Percentiles rank a stretch among this genome's conserved stretches.
Conservation (phyloP, 2,888 invertebrate species). For the Uloborus plumipes region DNA sequence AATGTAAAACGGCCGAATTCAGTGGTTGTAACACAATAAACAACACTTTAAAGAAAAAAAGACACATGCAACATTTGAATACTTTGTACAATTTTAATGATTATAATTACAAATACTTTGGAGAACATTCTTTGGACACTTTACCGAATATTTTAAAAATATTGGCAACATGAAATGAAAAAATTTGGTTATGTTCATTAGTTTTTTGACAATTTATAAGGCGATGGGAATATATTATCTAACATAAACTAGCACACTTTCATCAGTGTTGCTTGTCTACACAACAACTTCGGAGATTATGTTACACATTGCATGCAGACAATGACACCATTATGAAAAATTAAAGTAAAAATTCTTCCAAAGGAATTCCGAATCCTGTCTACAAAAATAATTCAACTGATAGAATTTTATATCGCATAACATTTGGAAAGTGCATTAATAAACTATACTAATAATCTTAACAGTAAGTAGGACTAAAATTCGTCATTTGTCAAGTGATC, state of each 20-base stretch:
- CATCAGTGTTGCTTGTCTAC: conserved; percentile 1
- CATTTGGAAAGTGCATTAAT: conserved; percentile 9
- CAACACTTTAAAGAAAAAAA: neutral
- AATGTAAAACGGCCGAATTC: no score
- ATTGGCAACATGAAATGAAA: conserved; percentile 32
- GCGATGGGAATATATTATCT: neutral
- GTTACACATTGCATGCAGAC: neutral
- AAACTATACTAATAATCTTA: conserved; percentile 2
- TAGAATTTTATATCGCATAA: neutral
- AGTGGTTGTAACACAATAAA: no score
- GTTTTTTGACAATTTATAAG: conserved; percentile 8
- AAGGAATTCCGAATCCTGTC: no score
- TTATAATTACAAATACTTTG: conserved; percentile 47
- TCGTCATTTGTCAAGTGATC: no score
- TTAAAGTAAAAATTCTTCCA: neutral
- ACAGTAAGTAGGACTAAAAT: neutral
- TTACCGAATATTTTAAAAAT: conserved; percentile 16
- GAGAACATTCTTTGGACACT: conserved; percentile 43
- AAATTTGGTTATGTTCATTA: conserved; percentile 13
- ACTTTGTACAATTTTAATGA: conserved; percentile 59
- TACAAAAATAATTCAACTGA: conserved; percentile 3
- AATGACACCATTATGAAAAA: neutral
- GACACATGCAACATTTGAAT: conserved; percentile 8
- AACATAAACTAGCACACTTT: neutral
- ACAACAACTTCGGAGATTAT: neutral